Evolutionary conservation across 2,888 invertebrate genomes (phyloP).

Genomic region (Dorcus hopei): DNA sequence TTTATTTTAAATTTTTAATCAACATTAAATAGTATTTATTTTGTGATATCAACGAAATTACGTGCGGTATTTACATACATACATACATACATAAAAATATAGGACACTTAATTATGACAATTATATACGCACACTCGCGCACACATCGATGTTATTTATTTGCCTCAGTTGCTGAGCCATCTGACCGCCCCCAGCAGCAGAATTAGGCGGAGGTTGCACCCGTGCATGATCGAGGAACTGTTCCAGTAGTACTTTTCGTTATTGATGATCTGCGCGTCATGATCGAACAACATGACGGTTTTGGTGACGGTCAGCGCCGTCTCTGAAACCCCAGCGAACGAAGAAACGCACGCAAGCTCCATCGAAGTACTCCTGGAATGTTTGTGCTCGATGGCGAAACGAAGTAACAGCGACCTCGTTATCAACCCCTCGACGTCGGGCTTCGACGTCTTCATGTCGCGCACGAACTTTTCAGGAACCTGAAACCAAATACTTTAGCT

Average conservation of each 20-base stretch:
- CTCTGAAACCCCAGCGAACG: slow-evolving; percentile 8
- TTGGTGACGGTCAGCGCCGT: slow-evolving; percentile 3
- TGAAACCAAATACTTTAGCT: background rate
- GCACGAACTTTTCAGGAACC: slow-evolving; percentile 11
- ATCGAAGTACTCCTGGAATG: slow-evolving; percentile 7
- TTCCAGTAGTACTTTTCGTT: slow-evolving; percentile 15
- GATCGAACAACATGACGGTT: slow-evolving; percentile 10
- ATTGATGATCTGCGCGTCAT: slow-evolving; percentile 11
- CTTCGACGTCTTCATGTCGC: slow-evolving; percentile 5
- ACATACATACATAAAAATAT: too few relatives aligned
- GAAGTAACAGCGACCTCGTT: slow-evolving; percentile 9
- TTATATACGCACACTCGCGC: too few relatives aligned
- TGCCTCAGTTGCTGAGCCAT: background rate
- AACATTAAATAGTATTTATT: too few relatives aligned
- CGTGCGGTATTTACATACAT: too few relatives aligned
- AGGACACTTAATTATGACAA: too few relatives aligned
- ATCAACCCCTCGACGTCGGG: slow-evolving; percentile 6
- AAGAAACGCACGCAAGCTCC: slow-evolving; percentile 12
- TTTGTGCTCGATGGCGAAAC: slow-evolving; percentile 10
- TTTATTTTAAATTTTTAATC: too few relatives aligned
- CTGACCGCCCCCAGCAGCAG: slow-evolving; percentile 10
- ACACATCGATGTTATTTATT: too few relatives aligned
- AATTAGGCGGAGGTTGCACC: slow-evolving; percentile 5
- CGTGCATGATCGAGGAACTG: slow-evolving; percentile 5
- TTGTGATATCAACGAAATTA: too few relatives aligned